Evolutionary conservation across 2,113 vertebrate species (phyloP), one percentile per base, ranked within the genome.

Genomic region (Esox niger): DNA sequence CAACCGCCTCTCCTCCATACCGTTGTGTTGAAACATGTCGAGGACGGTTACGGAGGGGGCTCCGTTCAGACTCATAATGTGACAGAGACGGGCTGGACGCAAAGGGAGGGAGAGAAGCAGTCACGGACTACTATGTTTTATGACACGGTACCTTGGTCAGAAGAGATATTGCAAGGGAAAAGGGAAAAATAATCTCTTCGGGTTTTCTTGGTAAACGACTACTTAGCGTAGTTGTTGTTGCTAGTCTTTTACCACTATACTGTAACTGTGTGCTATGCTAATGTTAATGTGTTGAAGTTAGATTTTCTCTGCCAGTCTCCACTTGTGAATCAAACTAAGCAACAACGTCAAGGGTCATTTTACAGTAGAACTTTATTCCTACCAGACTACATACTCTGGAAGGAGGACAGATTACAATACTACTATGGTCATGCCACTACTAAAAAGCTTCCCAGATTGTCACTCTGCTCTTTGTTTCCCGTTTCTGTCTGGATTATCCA

Each of bases 331-430:
- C 23, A 15, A 62, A 62, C 32, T 35, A 21, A 21, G 38, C n/a
- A 38, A n/a, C 38, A 74, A 67, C 60, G 43, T 55, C 17, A 56
- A n/a, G 64, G 58, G 64, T 74, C 68, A 75, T 79, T 66, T 73
- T 27, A 54, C 38, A 43, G 38, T 3, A 43, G 26, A n/a, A 62
- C 69, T 62, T 7, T 29, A 21, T 35, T 33, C 29, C 55, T 23
- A 11, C 8, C 1, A 6, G 25, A 43, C 38, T 6, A 43, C 38
- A 43, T 4, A 15, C 3, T 43, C 38, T 17, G 38, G 13, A 43
- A 17, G 38, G 11, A 38, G 35, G 13, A 38, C 5, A 43, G 38
- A 43, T 4, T 43, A 43, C 11, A 43, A 43, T 17, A 17, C 11
- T 43, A 43, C 38, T 43, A 4, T 43, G 38, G 38, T 43, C 43